phyloP scores from a whole-genome alignment of 37 sponge, comb jelly and placozoan species.

The Chondrilla cf. caribensis region DNA sequence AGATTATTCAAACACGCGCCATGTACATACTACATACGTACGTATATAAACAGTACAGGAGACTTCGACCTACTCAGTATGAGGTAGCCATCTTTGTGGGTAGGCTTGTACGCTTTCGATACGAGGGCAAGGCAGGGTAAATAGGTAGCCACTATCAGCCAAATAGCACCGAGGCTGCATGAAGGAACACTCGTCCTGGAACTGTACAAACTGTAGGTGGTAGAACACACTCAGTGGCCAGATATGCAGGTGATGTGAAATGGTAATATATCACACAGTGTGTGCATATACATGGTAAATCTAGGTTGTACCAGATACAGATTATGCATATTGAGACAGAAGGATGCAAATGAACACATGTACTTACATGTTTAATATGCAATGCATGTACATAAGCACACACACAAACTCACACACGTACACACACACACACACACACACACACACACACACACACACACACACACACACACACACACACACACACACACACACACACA shows the following conservation, averaged over 20 bases:
- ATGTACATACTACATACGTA: not conserved
- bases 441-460: slow-evolving; percentile 10
- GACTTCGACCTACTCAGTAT: not conserved
- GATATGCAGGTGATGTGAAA: no score
- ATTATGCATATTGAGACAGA: no score
- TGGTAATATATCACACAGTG: no score
- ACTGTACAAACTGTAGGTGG: no score
- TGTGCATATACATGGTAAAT: no score
- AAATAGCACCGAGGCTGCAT: not conserved
- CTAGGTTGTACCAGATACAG: no score
- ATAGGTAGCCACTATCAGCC: not conserved
- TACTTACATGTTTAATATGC: not conserved
- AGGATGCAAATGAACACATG: not conserved
- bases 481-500: slow-evolving; percentile 22
- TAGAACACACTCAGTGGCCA: no score
- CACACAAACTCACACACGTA: slow-evolving; percentile 5
- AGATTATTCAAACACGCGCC: no score
- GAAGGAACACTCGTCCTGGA: no score
- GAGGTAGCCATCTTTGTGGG: not conserved
- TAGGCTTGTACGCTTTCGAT: not conserved
- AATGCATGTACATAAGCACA: not conserved
- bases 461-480: not conserved
- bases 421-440: slow-evolving; percentile 22
- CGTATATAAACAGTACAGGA: not conserved
- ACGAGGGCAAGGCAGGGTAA: not conserved